A percentile compares a stretch with the other conserved stretches of the same genome.
These are phyloP conservation scores for Cossypha niveicapilla DNA, from an alignment of 2,797 vertebrate genomes.

Conservation along the genomic window DNA sequence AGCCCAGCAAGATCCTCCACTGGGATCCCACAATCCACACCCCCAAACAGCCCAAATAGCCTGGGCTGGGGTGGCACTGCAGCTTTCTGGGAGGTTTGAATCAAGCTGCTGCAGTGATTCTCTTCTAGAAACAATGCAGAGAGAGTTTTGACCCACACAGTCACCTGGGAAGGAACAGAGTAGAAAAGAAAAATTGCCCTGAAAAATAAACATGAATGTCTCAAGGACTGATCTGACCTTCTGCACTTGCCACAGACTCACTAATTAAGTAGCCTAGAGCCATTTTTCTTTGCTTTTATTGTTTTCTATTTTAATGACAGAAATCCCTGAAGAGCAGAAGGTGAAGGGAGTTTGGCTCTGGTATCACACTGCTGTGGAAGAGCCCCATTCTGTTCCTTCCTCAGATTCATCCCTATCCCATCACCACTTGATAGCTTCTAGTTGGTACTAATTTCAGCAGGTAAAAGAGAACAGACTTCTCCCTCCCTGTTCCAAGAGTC, in stretches of 20 bases:
- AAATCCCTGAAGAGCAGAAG: neutral
- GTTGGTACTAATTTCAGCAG: neutral
- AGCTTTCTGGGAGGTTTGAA: neutral
- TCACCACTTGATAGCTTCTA: neutral
- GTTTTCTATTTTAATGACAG: neutral
- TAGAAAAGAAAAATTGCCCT: neutral
- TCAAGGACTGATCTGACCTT: neutral
- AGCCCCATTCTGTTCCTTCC: neutral
- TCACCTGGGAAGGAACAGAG: neutral
- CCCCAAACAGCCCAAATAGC: neutral
- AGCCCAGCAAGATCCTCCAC: neutral
- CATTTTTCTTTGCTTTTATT: neutral
- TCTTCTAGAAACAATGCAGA: neutral
- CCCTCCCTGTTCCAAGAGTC: neutral
- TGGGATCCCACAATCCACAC: rapidly evolving
- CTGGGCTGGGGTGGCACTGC: neutral
- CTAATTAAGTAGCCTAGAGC: neutral
- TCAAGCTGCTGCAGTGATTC: neutral
- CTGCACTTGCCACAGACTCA: neutral
- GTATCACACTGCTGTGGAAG: neutral
- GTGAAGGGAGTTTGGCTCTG: neutral
- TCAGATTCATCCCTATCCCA: neutral
- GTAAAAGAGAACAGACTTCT: neutral
- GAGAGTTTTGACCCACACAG: neutral
- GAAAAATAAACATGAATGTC: neutral